phyloP scores from a whole-genome alignment of 2,113 vertebrate species.

The Emydura subglobosa region DNA sequence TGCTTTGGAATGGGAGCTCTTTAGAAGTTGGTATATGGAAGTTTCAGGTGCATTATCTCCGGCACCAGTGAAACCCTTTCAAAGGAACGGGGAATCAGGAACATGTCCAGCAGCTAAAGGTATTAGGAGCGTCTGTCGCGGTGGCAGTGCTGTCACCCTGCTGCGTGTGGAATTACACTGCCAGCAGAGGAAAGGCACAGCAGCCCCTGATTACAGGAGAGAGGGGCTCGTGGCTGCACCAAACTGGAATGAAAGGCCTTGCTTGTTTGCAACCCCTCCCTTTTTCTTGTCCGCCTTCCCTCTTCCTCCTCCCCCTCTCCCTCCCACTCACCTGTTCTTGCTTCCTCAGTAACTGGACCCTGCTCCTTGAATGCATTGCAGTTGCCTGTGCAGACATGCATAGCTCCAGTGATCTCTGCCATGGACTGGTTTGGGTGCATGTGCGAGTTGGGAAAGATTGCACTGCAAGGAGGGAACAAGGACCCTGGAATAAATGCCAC shows the following conservation, averaged over 20 bases:
- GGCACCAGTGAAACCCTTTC: not conserved
- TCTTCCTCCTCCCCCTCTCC: not conserved
- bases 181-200: not conserved
- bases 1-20: not conserved
- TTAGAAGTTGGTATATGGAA: not conserved
- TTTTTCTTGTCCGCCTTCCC: not conserved
- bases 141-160: not conserved
- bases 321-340: not conserved
- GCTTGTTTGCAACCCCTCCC: not conserved
- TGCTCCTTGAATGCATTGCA: not conserved
- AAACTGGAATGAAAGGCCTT: not conserved
- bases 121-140: not conserved
- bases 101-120: not conserved
- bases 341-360: not conserved
- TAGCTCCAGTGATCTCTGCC: not conserved
- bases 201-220: constrained; percentile 38
- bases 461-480: not conserved
- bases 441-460: not conserved
- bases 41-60: not conserved
- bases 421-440: not conserved
- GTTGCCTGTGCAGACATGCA: not conserved
- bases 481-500: not conserved
- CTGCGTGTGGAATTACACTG: not conserved
- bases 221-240: not conserved
- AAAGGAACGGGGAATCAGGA: constrained; percentile 23